Conservation (phyloP, 2,797 vertebrate genomes). For the Sebastes minor region DNA sequence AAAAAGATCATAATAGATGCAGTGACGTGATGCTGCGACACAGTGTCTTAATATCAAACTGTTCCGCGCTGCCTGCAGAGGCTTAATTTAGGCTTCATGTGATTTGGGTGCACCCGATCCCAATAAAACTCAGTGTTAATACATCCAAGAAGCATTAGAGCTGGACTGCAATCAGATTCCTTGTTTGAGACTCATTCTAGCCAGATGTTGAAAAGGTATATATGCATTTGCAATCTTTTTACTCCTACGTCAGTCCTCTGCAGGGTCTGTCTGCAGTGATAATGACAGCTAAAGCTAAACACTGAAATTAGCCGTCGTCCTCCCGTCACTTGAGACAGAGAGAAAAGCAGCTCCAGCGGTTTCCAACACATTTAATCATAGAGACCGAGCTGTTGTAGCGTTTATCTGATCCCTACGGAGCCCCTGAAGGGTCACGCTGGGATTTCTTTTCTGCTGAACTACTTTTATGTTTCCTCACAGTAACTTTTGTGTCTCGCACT, state of each 20-base stretch:
- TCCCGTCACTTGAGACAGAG: neutral
- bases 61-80: neutral
- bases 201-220: neutral
- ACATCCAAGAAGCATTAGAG: neutral
- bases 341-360: neutral
- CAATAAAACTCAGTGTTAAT: neutral
- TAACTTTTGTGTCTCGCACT: neutral
- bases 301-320: neutral
- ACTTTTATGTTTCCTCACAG: neutral
- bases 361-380: neutral
- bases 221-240: neutral
- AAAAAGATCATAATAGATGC: too few relatives aligned
- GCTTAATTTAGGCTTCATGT: too few relatives aligned
- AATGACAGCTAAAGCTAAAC: neutral
- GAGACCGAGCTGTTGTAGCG: neutral
- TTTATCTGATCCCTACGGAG: neutral
- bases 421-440: neutral
- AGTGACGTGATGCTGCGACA: neutral
- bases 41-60: neutral
- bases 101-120: neutral
- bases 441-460: neutral
- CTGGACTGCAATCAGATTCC: neutral
- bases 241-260: neutral
- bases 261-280: neutral
- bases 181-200: neutral